Evolutionary conservation across 2,888 invertebrate genomes (phyloP), one percentile per base, ranked within the genome.

Genomic region (Pseudococcus longispinus): DNA sequence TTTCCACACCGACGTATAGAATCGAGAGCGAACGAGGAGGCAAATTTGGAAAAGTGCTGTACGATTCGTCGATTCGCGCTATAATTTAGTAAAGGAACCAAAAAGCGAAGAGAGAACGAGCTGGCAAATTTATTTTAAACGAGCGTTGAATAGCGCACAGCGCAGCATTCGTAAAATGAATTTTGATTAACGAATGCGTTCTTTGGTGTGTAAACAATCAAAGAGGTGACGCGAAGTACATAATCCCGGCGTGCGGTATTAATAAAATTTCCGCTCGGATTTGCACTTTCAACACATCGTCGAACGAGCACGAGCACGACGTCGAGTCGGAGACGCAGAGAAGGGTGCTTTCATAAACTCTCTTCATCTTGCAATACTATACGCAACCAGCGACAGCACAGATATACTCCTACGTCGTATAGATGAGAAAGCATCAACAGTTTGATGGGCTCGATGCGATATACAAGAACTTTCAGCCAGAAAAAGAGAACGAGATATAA

Each of bases 191-290:
- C 70, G 29, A 70, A 70, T 29, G 70, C 70, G 70, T 70, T 70
- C 70, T 70, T 70, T 70, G 32, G 32, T 70, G 70, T 70, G 70
- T 70, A 70, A 70, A 70, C 70, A 70, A 70, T 70, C 70, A 70
- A 70, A 70, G 70, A 70, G 70, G 70, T 29, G 70, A 70, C 29
- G 70, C 70, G 70, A 70, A 70, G 70, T 70, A 70, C 70, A 70
- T 70, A 70, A 70, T 70, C 70, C 70, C 70, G 29, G 32, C 18
- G 70, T 70, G 70, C 70, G 70, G 70, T 70, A 70, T 70, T 70
- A 70, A 70, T 70, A 70, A 70, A 70, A 70, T 70, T 70, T 70
- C 70, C 70, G 70, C 70, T 70, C 70, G 29, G 70, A 70, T 70
- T 70, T 70, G 70, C 70, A 70, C 70, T 70, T 70, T 70, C 70